Evolutionary conservation across 2,113 vertebrate species (phyloP).

Genomic region (Microcebus murinus): DNA sequence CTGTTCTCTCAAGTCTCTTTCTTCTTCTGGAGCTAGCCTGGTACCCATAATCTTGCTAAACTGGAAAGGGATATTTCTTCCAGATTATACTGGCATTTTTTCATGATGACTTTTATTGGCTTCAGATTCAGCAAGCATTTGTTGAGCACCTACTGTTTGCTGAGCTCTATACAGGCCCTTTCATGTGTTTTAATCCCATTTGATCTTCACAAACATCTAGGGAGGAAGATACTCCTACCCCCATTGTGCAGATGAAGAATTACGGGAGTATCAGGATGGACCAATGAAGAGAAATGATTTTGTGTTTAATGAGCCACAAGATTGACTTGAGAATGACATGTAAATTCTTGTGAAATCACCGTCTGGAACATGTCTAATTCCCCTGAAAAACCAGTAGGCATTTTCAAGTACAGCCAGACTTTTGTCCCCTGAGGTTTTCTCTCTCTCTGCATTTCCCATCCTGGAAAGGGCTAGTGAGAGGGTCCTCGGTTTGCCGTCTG

Average conservation of each 20-base stretch:
- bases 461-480: neutral
- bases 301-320: neutral
- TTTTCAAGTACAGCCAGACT: neutral
- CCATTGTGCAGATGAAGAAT: neutral
- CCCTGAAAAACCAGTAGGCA: neutral
- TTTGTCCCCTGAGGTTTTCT: neutral
- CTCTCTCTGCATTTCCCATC: neutral
- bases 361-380: neutral
- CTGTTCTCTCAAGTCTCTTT: neutral
- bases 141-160: neutral
- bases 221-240: neutral
- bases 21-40: neutral
- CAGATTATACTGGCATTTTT: neutral
- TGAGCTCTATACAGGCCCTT: neutral
- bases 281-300: neutral
- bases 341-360: neutral
- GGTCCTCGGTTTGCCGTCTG: neutral
- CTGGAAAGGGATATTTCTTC: neutral
- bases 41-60: neutral
- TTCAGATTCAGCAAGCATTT: neutral
- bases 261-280: neutral
- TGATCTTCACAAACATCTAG: neutral
- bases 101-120: neutral
- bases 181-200: neutral
- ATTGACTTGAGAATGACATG: neutral